Conservation (phyloP, 2,113 vertebrate species). For the Centropus bengalensis region DNA sequence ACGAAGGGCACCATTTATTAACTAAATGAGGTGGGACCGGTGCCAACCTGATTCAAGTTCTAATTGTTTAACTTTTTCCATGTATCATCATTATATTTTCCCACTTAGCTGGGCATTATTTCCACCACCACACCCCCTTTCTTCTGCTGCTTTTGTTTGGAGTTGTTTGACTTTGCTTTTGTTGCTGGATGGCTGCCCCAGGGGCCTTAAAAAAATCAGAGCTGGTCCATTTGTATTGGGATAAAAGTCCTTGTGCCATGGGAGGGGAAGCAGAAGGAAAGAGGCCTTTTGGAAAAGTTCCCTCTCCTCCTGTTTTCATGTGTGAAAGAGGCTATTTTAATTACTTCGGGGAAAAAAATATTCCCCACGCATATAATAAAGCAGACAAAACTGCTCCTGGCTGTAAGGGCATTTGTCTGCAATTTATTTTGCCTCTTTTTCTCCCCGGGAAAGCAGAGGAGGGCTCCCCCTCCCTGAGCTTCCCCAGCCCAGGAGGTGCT, state of each 20-base stretch:
- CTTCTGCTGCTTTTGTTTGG: conserved; percentile 31
- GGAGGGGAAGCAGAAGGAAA: not conserved
- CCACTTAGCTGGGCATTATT: not conserved
- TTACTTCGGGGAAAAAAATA: not conserved
- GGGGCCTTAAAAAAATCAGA: not conserved
- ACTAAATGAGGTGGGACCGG: not conserved
- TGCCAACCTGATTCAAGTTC: conserved; percentile 3
- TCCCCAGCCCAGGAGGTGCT: not conserved
- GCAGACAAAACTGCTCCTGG: not conserved
- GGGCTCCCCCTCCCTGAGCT: not conserved
- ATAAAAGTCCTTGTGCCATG: not conserved
- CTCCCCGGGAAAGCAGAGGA: not conserved
- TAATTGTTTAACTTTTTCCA: conserved; percentile 60
- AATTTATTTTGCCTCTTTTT: not conserved
- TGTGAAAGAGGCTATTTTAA: not conserved
- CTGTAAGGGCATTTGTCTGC: not conserved
- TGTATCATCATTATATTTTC: conserved; percentile 47
- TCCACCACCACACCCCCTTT: conserved; percentile 1
- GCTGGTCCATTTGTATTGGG: not conserved
- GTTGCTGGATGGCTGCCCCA: not conserved
- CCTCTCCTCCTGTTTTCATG: not conserved
- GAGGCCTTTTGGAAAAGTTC: not conserved
- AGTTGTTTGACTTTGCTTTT: conserved; percentile 42
- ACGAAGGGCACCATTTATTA: not conserved
- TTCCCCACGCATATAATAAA: fast-evolving